Conservation (phyloP, 2,113 vertebrate genomes). For the Entosphenus tridentatus region DNA sequence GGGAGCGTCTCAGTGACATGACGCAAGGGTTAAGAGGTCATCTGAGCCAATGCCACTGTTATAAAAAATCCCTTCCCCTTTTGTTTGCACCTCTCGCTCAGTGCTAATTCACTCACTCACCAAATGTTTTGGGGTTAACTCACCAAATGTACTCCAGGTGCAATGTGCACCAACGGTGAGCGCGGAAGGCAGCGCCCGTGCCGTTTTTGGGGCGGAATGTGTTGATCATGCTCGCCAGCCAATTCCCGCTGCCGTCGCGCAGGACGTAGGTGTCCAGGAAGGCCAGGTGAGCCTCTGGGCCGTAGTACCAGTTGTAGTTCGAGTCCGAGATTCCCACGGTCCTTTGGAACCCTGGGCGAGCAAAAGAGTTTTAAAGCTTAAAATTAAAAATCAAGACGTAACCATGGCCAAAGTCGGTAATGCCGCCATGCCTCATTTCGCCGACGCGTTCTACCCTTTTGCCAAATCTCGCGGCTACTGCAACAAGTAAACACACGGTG, state of each 20-base stretch:
- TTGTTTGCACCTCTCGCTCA: too few species aligned
- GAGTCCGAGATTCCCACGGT: constrained; percentile 87
- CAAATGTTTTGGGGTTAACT: constrained; percentile 8
- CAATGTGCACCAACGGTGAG: constrained; percentile 87
- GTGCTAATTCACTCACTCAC: too few species aligned
- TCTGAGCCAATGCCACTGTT: too few species aligned
- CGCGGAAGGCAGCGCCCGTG: constrained; percentile 57
- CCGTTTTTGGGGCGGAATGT: constrained; percentile 57
- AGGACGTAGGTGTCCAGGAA: constrained; percentile 83
- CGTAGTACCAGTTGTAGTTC: constrained; percentile 99
- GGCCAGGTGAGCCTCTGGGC: constrained; percentile 86
- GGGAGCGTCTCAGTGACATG: too few species aligned
- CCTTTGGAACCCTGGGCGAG: constrained; percentile 56
- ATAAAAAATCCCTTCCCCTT: too few species aligned
- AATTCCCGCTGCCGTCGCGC: constrained; percentile 91
- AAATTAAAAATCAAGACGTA: background rate
- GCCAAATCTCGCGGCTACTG: too few species aligned
- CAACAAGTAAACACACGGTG: too few species aligned
- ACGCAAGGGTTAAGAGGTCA: too few species aligned
- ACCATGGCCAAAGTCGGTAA: too few species aligned
- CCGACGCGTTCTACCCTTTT: too few species aligned
- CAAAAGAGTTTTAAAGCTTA: background rate
- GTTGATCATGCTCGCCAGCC: constrained; percentile 67
- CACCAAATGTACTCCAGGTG: constrained; percentile 98
- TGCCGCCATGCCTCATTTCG: too few species aligned